These are phyloP conservation scores for human (Homo sapiens) DNA, from an alignment of 2,113 vertebrate species.

Conservation along the genomic window DNA sequence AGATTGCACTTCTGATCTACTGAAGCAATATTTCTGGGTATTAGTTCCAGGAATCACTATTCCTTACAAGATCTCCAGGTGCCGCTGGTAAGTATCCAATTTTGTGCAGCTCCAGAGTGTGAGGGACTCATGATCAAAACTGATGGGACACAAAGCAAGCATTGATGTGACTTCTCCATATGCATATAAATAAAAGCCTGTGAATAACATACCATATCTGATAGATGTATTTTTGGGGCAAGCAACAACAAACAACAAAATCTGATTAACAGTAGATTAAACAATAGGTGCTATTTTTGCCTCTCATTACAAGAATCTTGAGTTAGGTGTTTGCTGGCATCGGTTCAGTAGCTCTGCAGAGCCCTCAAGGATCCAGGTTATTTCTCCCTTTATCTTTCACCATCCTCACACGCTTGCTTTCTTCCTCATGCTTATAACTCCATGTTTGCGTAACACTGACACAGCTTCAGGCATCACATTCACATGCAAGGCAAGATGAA, in stretches of 20 bases:
- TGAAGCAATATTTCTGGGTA: not conserved
- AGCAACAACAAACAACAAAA: not conserved
- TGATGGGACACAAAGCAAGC: not conserved
- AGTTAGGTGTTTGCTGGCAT: not conserved
- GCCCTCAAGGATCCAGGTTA: not conserved
- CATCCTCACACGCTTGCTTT: not conserved
- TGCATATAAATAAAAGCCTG: not conserved
- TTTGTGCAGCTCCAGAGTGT: not conserved
- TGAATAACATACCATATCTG: not conserved
- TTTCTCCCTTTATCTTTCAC: not conserved
- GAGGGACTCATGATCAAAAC: not conserved
- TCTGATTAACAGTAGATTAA: slow-evolving; percentile 38
- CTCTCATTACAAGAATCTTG: slow-evolving; percentile 8
- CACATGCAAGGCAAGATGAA: not conserved
- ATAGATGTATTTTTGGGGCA: slow-evolving; percentile 32
- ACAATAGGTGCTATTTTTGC: slow-evolving; percentile 48
- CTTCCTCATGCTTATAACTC: slow-evolving; percentile 23
- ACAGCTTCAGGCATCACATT: not conserved
- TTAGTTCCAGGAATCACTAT: not conserved
- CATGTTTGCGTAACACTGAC: not conserved
- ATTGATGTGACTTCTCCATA: not conserved
- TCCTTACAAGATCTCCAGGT: not conserved
- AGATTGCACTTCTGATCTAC: not conserved
- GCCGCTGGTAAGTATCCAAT: not conserved
- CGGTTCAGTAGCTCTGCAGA: not conserved